Evolutionary conservation across 2,797 vertebrate genomes (phyloP), one percentile per base, ranked within the genome.

Genomic region (Lithobates sylvaticus): DNA sequence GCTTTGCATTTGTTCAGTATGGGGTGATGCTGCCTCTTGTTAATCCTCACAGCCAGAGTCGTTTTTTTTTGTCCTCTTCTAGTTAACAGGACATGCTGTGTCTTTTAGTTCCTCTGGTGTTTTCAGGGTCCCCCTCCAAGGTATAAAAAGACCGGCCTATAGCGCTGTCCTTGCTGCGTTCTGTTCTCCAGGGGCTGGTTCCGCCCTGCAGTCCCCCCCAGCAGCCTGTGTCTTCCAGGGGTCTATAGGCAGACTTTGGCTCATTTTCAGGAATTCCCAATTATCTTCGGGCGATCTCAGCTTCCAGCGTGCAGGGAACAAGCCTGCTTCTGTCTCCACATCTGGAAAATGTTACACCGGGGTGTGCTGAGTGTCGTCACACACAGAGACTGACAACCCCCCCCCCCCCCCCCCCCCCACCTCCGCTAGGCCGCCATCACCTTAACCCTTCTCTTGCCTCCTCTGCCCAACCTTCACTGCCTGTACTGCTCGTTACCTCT

Each of bases 321-420:
- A 88, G 89, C 90, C 89, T 84, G 91, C 92, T 91, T 90, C 91
- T 84, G 90, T 91, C 85, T 88, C 83, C 89, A 88, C 93, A 93
- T 94, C 93, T 94, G 94, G 93, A 93, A 91, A 83, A 36, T 7
- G 86, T 94, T 93, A 93, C 23, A 10, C 64, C 32, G 3, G 89
- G 3, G 89, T 87, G 89, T 92, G 91, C 89, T 76, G 77, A 91
- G 68, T 26, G 27, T 72, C 89, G 47, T 83, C 85, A 83, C 85
- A 87, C 65, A 47, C 44, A 2, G 75, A 68, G 75, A 70, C 76
- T 61, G 76, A 84, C 76, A 81, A 32, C 58, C 0, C 16, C 84
- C 87, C 47, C 0, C 68, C 39, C 47, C 0, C 68, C 39, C 47
- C 70, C 44, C 6, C 70, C 0, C 68, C 39, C 72, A 27, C 70